Conservation (phyloP, 2,888 invertebrate species). For the Vannuccia rotundouncinata region DNA sequence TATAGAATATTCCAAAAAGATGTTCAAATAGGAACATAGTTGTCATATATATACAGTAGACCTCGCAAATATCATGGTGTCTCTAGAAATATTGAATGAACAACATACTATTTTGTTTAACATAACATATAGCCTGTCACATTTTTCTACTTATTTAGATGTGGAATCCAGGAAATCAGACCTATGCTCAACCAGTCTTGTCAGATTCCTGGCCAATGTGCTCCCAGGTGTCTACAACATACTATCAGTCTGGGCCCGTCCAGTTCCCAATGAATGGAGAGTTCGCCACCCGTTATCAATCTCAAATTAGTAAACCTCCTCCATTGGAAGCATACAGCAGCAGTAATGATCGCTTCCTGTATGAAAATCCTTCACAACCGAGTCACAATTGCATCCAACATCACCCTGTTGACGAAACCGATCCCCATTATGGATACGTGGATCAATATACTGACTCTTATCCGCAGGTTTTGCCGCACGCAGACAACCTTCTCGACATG, state of each 20-base stretch:
- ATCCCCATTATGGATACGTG: not conserved
- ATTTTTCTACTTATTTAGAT: not conserved
- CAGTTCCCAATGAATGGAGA: no score
- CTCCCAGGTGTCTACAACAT: not conserved
- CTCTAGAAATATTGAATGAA: no score
- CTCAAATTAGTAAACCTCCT: not conserved
- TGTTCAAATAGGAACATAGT: no score
- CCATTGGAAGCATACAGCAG: not conserved
- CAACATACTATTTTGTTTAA: not conserved
- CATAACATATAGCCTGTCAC: not conserved
- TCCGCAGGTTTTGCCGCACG: not conserved
- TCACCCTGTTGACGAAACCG: not conserved
- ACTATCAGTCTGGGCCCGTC: not conserved
- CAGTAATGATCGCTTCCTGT: not conserved
- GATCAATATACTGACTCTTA: not conserved
- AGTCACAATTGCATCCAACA: not conserved
- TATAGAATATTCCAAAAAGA: no score
- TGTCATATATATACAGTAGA: no score
- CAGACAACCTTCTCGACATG: not conserved
- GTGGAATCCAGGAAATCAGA: constrained; percentile 21
- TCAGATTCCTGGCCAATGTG: constrained; percentile 13
- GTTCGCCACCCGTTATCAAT: not conserved
- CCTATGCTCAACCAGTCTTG: not conserved
- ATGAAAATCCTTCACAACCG: not conserved
- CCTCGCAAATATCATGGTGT: no score